A percentile compares a stretch with the other conserved stretches of the same genome.
Conservation (phyloP, 2,888 invertebrate species). For the Papilio demoleus region DNA sequence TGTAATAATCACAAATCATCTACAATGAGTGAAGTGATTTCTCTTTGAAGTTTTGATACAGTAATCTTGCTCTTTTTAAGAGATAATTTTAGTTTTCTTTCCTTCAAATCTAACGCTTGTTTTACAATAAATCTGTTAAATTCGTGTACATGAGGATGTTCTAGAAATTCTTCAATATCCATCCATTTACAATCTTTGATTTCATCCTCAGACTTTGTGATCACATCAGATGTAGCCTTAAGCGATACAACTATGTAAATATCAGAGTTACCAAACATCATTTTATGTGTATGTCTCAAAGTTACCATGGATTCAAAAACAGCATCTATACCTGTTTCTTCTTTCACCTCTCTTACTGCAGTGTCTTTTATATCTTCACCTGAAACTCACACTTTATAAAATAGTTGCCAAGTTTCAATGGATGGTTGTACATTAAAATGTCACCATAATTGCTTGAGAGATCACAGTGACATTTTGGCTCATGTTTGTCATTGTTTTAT, state of each 20-base stretch:
- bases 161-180: conserved; percentile 88
- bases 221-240: conserved; percentile 84
- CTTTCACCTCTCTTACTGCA: conserved; percentile 92
- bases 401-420: conserved; percentile 2
- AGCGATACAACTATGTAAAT: conserved; percentile 92
- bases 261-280: conserved; percentile 92
- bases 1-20: conserved; percentile 56
- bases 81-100: conserved; percentile 84
- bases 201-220: conserved; percentile 89
- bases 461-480: no score
- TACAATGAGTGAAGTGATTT: conserved; percentile 66
- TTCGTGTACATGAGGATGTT: conserved; percentile 88
- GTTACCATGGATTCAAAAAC: conserved; percentile 90
- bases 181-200: conserved; percentile 92
- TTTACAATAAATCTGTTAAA: conserved; percentile 87
- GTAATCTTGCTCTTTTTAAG: conserved; percentile 75
- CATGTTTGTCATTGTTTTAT: no score
- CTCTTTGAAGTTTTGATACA: conserved; percentile 60
- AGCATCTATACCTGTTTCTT: conserved; percentile 94
- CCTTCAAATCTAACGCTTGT: conserved; percentile 86
- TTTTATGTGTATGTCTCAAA: conserved; percentile 90
- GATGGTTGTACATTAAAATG: no score
- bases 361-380: conserved; percentile 93
- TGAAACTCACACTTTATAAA: conserved; percentile 58
- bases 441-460: no score